Percentiles rank a stretch among this genome's conserved stretches.
Conservation (phyloP, 1,140 invertebrate genomes). For the Ceratosolen solmsi region DNA sequence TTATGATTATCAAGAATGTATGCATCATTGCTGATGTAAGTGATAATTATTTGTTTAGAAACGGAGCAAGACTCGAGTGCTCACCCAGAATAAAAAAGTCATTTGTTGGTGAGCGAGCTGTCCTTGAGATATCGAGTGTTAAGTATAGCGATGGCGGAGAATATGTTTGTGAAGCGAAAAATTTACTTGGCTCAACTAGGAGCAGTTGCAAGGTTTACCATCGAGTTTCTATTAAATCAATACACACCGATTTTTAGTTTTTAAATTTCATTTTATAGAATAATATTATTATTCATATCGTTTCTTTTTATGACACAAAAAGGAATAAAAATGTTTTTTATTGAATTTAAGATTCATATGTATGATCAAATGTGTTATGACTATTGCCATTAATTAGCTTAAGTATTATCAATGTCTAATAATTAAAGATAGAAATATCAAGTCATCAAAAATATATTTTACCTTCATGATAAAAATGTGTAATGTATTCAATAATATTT, state of each 20-base stretch:
- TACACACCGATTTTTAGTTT: neutral
- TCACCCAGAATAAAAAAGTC: slow-evolving; percentile 64
- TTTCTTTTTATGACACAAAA: no score
- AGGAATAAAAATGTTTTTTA: no score
- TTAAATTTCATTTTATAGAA: no score
- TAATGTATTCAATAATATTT: no score
- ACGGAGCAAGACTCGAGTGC: slow-evolving; percentile 72
- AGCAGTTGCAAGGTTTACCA: slow-evolving; percentile 61
- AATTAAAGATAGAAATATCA: no score
- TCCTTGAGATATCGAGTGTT: slow-evolving; percentile 74
- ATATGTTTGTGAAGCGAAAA: slow-evolving; percentile 84
- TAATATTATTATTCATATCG: no score
- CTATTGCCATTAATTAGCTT: no score
- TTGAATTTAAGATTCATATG: no score
- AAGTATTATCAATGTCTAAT: no score
- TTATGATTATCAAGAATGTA: neutral
- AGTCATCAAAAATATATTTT: no score
- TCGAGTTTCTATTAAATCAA: neutral
- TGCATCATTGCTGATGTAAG: neutral
- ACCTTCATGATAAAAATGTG: no score
- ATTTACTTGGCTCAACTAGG: slow-evolving; percentile 69
- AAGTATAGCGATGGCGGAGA: slow-evolving; percentile 74
- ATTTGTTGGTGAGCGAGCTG: slow-evolving; percentile 69
- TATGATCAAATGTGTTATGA: no score
- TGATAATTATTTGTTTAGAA: slow-evolving; percentile 64